Evolutionary conservation across 2,797 vertebrate species (phyloP).

Genomic region (Lagocephalus sceleratus): DNA sequence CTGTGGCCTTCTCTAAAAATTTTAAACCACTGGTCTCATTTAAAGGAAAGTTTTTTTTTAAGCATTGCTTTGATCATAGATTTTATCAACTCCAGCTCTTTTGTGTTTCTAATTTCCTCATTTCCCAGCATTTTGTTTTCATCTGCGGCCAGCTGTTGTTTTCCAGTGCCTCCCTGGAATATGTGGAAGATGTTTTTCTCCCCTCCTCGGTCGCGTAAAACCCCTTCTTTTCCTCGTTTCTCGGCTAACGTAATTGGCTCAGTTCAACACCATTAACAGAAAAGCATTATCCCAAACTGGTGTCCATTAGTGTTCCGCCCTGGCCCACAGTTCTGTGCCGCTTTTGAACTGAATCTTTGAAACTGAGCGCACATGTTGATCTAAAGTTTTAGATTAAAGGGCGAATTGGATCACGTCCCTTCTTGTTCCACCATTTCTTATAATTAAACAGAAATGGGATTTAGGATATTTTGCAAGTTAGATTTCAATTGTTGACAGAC

Average conservation of each 20-base stretch:
- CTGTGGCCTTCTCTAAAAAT: constrained; percentile 56
- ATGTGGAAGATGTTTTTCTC: constrained; percentile 68
- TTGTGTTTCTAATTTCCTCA: constrained; percentile 81
- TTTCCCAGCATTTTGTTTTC: constrained; percentile 71
- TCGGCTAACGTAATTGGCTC: constrained; percentile 38
- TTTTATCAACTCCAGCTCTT: constrained; percentile 79
- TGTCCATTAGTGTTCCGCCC: constrained; percentile 35
- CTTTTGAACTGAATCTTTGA: constrained; percentile 25
- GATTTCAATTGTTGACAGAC: too few relatives aligned
- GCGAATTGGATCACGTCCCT: constrained; percentile 11
- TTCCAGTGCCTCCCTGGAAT: constrained; percentile 70
- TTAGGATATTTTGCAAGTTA: constrained; percentile 12
- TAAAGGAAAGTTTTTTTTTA: constrained; percentile 66
- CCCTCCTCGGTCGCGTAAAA: constrained; percentile 56
- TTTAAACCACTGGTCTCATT: constrained; percentile 66
- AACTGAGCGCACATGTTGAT: constrained; percentile 10
- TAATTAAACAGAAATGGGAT: constrained; percentile 5
- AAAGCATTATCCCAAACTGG: constrained; percentile 26
- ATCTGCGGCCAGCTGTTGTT: constrained; percentile 78
- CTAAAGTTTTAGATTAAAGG: constrained; percentile 6
- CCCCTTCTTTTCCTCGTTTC: constrained; percentile 53
- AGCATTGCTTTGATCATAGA: constrained; percentile 75
- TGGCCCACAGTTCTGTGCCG: constrained; percentile 19
- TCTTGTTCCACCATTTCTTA: constrained; percentile 3
- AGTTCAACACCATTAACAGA: constrained; percentile 38